Evolutionary conservation across 2,113 vertebrate genomes (phyloP).

Genomic region (Gorsachius goisagi): DNA sequence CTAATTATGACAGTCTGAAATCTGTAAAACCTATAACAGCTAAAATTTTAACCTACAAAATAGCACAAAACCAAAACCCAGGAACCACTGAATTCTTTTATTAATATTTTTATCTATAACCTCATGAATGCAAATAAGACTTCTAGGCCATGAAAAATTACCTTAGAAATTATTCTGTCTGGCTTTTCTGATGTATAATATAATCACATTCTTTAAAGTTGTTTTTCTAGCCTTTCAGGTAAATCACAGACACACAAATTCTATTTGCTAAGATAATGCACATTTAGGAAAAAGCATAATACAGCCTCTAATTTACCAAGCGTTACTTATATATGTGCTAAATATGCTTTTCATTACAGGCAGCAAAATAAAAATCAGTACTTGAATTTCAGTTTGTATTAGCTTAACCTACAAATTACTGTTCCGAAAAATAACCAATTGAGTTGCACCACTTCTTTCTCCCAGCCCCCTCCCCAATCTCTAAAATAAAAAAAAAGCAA

Average conservation of each 20-base stretch:
- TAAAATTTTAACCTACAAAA: neutral
- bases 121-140: neutral
- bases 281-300: neutral
- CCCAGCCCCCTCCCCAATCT: neutral
- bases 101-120: neutral
- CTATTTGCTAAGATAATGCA: neutral
- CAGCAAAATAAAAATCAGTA: neutral
- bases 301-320: neutral
- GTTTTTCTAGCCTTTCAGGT: conserved; percentile 54
- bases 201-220: conserved; percentile 19
- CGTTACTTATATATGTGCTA: neutral
- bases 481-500: neutral
- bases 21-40: neutral
- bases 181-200: conserved; percentile 39
- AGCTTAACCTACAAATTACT: neutral
- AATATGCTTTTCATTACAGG: neutral
- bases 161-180: conserved; percentile 33
- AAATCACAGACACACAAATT: neutral
- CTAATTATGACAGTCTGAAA: neutral
- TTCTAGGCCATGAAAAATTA: neutral
- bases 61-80: neutral
- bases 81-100: neutral
- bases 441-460: neutral
- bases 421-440: neutral
- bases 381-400: neutral